These are phyloP conservation scores for Cettia cetti DNA, from an alignment of 2,113 vertebrate genomes.

Conservation along the genomic window DNA sequence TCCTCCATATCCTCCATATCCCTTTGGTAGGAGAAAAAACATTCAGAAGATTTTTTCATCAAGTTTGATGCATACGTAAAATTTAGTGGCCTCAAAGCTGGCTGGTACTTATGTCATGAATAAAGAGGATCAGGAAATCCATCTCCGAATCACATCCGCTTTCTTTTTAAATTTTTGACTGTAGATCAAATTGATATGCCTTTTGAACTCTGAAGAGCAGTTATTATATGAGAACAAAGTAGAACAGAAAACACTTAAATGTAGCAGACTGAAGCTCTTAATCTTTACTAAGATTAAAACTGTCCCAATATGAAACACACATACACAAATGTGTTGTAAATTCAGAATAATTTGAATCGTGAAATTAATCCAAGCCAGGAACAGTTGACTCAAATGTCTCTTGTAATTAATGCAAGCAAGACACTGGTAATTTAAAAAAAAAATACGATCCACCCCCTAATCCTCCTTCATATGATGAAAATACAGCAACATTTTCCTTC, in stretches of 20 bases:
- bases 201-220: constrained; percentile 9
- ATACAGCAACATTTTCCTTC: neutral
- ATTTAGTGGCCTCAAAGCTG: neutral
- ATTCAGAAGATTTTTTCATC: neutral
- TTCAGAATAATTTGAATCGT: constrained; percentile 52
- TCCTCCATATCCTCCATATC: neutral
- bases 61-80: neutral
- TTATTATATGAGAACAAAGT: constrained; percentile 29
- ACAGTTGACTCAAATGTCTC: constrained; percentile 51
- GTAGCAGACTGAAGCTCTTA: constrained; percentile 37
- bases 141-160: neutral
- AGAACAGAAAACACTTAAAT: constrained; percentile 5
- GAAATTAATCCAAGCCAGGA: constrained; percentile 36
- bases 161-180: neutral
- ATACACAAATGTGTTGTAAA: constrained; percentile 46
- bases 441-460: neutral
- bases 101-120: neutral
- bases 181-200: neutral
- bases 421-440: neutral
- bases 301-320: constrained; percentile 28
- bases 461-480: neutral
- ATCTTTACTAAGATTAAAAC: constrained; percentile 37
- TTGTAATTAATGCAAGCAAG: constrained; percentile 56
- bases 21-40: neutral
- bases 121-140: neutral